Base-by-base conservation (phyloP, 2,113 vertebrate species). In the Malaclemys terrapin region DNA sequence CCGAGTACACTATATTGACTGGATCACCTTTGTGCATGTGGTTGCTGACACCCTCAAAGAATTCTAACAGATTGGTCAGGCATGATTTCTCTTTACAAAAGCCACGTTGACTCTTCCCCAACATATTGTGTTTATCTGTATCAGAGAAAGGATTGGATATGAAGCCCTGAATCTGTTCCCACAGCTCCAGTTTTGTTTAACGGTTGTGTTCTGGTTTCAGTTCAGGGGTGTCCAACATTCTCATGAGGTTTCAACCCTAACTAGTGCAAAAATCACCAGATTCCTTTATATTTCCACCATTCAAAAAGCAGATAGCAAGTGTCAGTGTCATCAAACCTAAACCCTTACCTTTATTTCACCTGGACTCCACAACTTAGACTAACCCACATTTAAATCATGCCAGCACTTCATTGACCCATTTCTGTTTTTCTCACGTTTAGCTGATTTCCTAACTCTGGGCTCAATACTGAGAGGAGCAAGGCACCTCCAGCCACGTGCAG, bases 391-490 rank as follows among this genome's bases (percentile, higher is more conserved):
- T 45, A 31, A 50, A 62, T 38, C 56, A 45, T 35, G 17, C 50
- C 31, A 35, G 38, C 56, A 75, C 13, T 6, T 0, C 52, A 14
- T 0, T 0, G 53, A 75, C 45, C 90, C 76, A 38, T 22, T 16
- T 76, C 82, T n/a, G 0, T 25, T 91, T 59, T 91, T 96, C 89
- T 85, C 86, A 85, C 87, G 75, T 65, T 90, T 45, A 49, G 69
- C 80, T 95, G 62, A 93, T 93, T 95, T 88, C 78, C 65, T 82
- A 86, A 80, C 78, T 90, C 10, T 14, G 4, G 24, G 80, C 45
- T 53, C 52, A 89, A 38, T 82, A 20, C 76, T 47, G 38, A 1
- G 42, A 62, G 16, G 2, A 50, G 13, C 17, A 80, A 86, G 47
- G 62, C 65, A 93, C 53, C 8, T 47, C 57, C 80, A 50, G 69